These are phyloP conservation scores for Neotragus pygmaeus DNA, from an alignment of 2,113 vertebrate species.

Conservation along the genomic window DNA sequence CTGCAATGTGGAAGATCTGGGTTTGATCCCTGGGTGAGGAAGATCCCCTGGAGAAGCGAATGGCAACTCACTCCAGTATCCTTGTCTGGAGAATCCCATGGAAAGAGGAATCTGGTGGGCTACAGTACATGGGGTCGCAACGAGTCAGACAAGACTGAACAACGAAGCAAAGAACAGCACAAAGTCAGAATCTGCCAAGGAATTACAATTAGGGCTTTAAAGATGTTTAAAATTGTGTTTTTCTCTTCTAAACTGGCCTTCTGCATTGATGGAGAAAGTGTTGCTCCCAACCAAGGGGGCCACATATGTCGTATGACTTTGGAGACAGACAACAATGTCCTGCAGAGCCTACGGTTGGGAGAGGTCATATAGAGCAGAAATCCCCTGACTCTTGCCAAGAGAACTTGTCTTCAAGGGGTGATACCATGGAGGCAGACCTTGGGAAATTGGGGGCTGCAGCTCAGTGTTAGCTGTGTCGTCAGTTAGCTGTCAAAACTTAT, in stretches of 20 bases:
- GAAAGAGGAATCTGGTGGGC: background rate
- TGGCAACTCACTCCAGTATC: background rate
- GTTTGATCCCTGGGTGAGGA: background rate
- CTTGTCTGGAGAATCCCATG: background rate
- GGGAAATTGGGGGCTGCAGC: background rate
- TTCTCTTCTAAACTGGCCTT: background rate
- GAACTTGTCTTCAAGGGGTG: background rate
- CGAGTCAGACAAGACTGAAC: background rate
- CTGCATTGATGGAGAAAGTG: background rate
- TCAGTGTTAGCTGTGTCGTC: background rate
- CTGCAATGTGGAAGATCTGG: background rate
- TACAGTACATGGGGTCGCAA: background rate
- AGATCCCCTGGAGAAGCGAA: background rate
- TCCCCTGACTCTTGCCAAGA: background rate
- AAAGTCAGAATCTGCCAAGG: background rate
- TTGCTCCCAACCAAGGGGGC: background rate
- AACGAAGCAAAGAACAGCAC: background rate
- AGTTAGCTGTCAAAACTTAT: background rate
- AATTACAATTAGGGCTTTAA: background rate
- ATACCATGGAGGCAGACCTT: background rate
- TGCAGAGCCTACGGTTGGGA: accelerated
- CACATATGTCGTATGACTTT: background rate
- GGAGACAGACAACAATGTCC: background rate
- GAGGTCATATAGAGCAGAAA: background rate
- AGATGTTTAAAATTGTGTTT: background rate